A percentile compares a stretch with the other conserved stretches of the same genome.
Evolutionary conservation across 2,113 vertebrate species (phyloP).

Genomic region (Psittacara wagleri): DNA sequence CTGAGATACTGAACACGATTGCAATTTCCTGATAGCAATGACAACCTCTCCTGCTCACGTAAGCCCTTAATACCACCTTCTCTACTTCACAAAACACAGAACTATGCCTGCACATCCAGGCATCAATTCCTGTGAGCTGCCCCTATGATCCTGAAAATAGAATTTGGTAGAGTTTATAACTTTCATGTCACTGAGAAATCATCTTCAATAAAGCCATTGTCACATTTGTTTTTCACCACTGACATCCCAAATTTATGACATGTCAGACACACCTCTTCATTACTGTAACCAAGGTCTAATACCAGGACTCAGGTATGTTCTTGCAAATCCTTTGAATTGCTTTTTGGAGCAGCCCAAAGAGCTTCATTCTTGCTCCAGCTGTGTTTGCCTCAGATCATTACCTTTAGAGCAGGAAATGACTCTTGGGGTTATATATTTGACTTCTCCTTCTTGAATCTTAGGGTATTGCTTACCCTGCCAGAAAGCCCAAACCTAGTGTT

Average conservation of each 20-base stretch:
- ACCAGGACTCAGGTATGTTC: not conserved
- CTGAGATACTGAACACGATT: not conserved
- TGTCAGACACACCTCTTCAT: not conserved
- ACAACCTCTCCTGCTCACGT: not conserved
- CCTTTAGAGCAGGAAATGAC: not conserved
- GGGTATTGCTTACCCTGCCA: not conserved
- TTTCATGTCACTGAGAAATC: not conserved
- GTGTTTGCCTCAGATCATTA: not conserved
- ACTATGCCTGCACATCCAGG: not conserved
- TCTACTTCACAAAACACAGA: not conserved
- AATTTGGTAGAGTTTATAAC: not conserved
- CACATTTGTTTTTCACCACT: not conserved
- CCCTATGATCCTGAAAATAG: not conserved
- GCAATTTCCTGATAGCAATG: not conserved
- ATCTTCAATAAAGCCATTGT: not conserved
- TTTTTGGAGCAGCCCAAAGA: not conserved
- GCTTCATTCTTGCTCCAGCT: not conserved
- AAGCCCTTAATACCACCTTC: not conserved
- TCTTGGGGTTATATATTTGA: not conserved
- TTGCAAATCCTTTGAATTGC: not conserved
- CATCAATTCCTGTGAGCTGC: not conserved
- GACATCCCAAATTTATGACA: not conserved
- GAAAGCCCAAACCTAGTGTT: not conserved
- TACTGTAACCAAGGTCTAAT: not conserved
- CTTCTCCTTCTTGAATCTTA: not conserved